Evolutionary conservation across 2,113 vertebrate genomes (phyloP).

Genomic region (Labeo catla): DNA sequence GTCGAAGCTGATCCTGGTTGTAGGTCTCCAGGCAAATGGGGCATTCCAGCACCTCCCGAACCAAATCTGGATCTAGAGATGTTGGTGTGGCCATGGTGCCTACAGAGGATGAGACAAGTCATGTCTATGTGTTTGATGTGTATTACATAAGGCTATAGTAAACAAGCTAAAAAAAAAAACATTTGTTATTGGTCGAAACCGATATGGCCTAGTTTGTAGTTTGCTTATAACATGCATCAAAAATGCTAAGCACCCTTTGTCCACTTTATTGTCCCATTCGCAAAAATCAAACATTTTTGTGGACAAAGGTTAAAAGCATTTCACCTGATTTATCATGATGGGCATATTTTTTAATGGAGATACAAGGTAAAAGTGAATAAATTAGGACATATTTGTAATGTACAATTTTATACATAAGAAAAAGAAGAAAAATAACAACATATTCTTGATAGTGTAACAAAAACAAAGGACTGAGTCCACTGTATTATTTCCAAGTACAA

Average conservation of each 20-base stretch:
- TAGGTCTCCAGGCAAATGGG: conserved; percentile 97
- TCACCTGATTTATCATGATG: neutral
- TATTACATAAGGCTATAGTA: neutral
- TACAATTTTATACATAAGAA: neutral
- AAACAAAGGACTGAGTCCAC: neutral
- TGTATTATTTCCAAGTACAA: neutral
- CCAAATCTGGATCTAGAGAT: conserved; percentile 87
- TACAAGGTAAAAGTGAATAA: neutral
- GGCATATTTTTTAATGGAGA: neutral
- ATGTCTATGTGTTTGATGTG: neutral
- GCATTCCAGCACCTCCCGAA: conserved; percentile 94
- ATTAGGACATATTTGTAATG: neutral
- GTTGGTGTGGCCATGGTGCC: conserved; percentile 81
- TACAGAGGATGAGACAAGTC: conserved; percentile 15
- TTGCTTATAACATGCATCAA: neutral
- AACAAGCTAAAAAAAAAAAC: neutral
- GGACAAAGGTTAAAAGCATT: neutral
- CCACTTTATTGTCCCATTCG: neutral
- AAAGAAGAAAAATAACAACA: neutral
- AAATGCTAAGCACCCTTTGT: neutral
- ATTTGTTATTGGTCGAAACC: neutral
- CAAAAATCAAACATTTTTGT: neutral
- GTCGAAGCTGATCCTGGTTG: conserved; percentile 88
- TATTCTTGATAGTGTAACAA: neutral
- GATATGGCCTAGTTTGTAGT: neutral